A percentile compares a stretch with the other conserved stretches of the same genome.
Conservation (phyloP, 2,797 vertebrate genomes). For the Ctenopoma kingsleyae region DNA sequence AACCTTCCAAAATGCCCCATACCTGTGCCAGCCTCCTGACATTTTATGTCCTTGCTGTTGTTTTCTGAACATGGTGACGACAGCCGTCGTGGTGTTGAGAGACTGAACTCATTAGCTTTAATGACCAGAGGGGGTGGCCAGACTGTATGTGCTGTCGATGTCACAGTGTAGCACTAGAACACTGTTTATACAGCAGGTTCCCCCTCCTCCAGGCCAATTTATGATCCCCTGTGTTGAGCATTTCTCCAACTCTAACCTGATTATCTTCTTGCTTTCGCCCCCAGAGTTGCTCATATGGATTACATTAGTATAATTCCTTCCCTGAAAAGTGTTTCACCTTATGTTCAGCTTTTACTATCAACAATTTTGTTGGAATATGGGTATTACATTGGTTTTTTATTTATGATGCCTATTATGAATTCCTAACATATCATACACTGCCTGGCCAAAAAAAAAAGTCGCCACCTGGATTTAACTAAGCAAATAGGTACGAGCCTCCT, state of each 20-base stretch:
- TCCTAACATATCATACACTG: too few relatives aligned
- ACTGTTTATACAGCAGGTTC: constrained; percentile 46
- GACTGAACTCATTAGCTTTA: constrained; percentile 68
- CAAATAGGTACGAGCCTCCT: too few relatives aligned
- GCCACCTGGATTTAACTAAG: too few relatives aligned
- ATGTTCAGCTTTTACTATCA: constrained; percentile 63
- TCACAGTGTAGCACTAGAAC: constrained; percentile 24
- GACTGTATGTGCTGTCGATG: constrained; percentile 37
- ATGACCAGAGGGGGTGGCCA: constrained; percentile 44
- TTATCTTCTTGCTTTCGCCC: constrained; percentile 65
- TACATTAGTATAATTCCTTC: constrained; percentile 78
- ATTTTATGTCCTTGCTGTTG: constrained; percentile 24
- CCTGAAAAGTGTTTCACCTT: constrained; percentile 69
- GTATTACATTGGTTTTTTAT: constrained; percentile 62
- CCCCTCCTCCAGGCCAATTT: constrained; percentile 66
- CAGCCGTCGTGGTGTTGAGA: constrained; percentile 43
- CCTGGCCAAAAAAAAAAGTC: too few relatives aligned
- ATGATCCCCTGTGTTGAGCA: constrained; percentile 55
- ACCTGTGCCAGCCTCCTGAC: constrained; percentile 15
- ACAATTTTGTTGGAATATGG: constrained; percentile 62
- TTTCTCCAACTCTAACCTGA: constrained; percentile 73
- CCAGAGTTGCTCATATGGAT: constrained; percentile 75
- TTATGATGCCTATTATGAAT: constrained; percentile 37
- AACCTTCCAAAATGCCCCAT: constrained; percentile 1
- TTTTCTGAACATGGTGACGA: constrained; percentile 32